A percentile compares a stretch with the other conserved stretches of the same genome.
These are phyloP conservation scores for Schizotus pectinicornis DNA, from an alignment of 2,888 invertebrate species.

Conservation along the genomic window DNA sequence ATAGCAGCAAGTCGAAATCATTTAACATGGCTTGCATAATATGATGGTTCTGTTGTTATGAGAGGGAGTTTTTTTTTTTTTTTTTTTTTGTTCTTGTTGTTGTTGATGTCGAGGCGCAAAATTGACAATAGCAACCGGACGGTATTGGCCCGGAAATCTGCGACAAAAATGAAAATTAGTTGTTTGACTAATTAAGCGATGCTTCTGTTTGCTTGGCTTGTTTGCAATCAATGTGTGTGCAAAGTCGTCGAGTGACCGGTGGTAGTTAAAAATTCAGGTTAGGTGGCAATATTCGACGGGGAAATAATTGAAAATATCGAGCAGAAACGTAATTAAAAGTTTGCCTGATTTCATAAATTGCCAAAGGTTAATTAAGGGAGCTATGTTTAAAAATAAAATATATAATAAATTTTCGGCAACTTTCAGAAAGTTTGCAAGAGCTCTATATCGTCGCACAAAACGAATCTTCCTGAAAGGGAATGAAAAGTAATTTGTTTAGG, in stretches of 20 bases:
- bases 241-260: not conserved
- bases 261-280: constrained; percentile 1
- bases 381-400: constrained; percentile 14
- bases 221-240: constrained; percentile 1
- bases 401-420: constrained; percentile 11
- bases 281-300: not conserved
- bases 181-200: not conserved
- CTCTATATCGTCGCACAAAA: constrained; percentile 13
- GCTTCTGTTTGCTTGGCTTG: constrained; percentile 1
- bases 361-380: constrained; percentile 8
- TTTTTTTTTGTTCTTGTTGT: too few relatives aligned
- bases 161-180: not conserved
- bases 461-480: constrained; percentile 20
- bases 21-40: too few relatives aligned
- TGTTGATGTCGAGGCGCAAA: too few relatives aligned
- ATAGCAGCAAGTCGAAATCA: too few relatives aligned
- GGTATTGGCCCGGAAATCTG: not conserved
- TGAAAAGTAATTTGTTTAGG: constrained; percentile 28
- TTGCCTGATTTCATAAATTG: constrained; percentile 10
- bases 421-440: constrained; percentile 12
- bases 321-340: not conserved
- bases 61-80: too few relatives aligned
- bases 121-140: too few relatives aligned
- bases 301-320: constrained; percentile 1
- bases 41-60: too few relatives aligned